Percentiles rank a stretch among this genome's conserved stretches.
phyloP scores from a whole-genome alignment of 2,888 invertebrate genomes.

The Erynnis tages region DNA sequence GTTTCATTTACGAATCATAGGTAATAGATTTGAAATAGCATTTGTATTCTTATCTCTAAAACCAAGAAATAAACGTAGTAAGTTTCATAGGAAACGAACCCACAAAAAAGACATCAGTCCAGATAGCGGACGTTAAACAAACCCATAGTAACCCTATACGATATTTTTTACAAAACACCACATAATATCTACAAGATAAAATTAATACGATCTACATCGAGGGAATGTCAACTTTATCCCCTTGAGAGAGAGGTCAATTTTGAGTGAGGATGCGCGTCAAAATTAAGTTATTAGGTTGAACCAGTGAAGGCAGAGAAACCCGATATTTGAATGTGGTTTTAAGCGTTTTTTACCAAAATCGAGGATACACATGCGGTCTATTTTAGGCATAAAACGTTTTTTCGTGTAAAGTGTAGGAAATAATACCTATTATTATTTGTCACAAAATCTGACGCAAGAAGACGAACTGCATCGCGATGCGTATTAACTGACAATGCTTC shows the following conservation, averaged over 20 bases:
- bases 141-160: conserved; percentile 41
- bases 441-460: not conserved
- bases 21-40: no score
- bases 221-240: conserved; percentile 30
- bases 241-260: conserved; percentile 35
- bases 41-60: no score
- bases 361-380: conserved; percentile 43
- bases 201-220: conserved; percentile 30
- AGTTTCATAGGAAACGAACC: conserved; percentile 26
- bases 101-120: conserved; percentile 34
- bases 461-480: not conserved
- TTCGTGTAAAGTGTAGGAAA: no score
- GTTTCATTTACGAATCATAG: no score
- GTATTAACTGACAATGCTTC: not conserved
- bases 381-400: conserved; percentile 6
- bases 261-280: conserved; percentile 23
- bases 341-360: conserved; percentile 44
- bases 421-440: no score
- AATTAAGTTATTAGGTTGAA: conserved; percentile 56
- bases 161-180: conserved; percentile 49
- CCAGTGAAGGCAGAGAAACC: conserved; percentile 53
- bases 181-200: conserved; percentile 46
- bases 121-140: conserved; percentile 39
- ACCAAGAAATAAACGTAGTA: no score
- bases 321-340: conserved; percentile 51